These are phyloP conservation scores for Ectemnius lituratus DNA, from an alignment of 2,888 invertebrate species.

Conservation along the genomic window DNA sequence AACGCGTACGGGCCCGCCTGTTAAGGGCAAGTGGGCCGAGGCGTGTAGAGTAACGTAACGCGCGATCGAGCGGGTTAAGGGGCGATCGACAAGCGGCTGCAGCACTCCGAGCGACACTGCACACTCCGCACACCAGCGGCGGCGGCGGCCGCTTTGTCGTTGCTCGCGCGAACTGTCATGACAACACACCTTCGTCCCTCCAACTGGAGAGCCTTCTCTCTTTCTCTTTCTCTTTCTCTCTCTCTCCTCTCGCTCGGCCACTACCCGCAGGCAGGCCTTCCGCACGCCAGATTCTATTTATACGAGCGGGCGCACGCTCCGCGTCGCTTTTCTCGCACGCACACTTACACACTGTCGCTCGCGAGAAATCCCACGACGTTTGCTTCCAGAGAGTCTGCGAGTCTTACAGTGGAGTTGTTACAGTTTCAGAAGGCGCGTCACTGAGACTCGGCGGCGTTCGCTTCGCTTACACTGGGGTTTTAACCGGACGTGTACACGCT, in stretches of 20 bases:
- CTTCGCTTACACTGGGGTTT: neutral
- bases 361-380: neutral
- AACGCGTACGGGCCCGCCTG: neutral
- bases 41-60: too few relatives aligned
- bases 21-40: too few relatives aligned
- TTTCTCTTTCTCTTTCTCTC: too few relatives aligned
- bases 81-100: too few relatives aligned
- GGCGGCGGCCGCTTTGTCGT: constrained; percentile 3
- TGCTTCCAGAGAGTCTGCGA: neutral
- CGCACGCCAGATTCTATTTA: constrained; percentile 50
- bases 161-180: constrained; percentile 44
- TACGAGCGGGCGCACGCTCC: constrained; percentile 32
- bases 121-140: constrained; percentile 24
- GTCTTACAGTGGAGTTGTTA: too few relatives aligned
- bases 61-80: too few relatives aligned
- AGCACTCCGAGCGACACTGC: neutral
- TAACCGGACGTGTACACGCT: constrained; percentile 21
- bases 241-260: constrained; percentile 17
- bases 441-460: too few relatives aligned
- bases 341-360: constrained; percentile 11
- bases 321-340: constrained; percentile 23
- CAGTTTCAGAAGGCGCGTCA: too few relatives aligned
- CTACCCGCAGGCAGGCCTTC: constrained; percentile 11
- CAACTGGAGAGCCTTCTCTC: too few relatives aligned
- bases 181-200: constrained; percentile 20